Percentiles rank a stretch among this genome's conserved stretches.
Conservation (phyloP, 1,140 invertebrate species). For the Teleogryllus occipitalis region DNA sequence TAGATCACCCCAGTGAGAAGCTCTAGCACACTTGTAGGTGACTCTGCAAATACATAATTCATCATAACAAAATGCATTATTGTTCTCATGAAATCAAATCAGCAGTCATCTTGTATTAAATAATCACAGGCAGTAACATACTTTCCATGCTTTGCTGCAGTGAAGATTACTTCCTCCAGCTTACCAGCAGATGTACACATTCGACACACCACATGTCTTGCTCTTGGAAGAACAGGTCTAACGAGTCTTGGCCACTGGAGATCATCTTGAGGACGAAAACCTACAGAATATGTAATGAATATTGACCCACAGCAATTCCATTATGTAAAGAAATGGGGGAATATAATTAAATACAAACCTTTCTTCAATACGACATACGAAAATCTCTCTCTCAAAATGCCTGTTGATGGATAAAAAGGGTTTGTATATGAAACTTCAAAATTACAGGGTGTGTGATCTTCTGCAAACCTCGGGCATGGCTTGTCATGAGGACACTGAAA, state of each 20-base stretch:
- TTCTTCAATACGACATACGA: conserved; percentile 74
- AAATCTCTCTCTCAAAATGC: conserved; percentile 46
- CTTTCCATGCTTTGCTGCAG: conserved; percentile 63
- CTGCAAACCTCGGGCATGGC: conserved; percentile 57
- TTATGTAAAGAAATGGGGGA: background rate
- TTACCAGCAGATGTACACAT: conserved; percentile 66
- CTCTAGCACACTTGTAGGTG: conserved; percentile 58
- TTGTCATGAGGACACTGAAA: conserved; percentile 72
- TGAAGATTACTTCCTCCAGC: conserved; percentile 68
- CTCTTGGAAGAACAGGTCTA: conserved; percentile 50
- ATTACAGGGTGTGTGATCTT: conserved; percentile 62
- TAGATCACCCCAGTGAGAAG: conserved; percentile 63
- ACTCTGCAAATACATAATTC: conserved; percentile 38
- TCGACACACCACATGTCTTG: conserved; percentile 64
- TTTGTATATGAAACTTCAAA: conserved; percentile 54
- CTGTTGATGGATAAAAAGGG: conserved; percentile 40
- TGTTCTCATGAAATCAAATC: conserved; percentile 17
- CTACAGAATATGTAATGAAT: background rate
- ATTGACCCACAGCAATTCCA: background rate
- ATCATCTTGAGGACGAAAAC: conserved; percentile 35
- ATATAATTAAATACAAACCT: conserved; percentile 40
- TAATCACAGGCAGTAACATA: conserved; percentile 31
- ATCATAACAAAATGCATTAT: conserved; percentile 10
- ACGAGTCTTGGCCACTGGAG: conserved; percentile 71
- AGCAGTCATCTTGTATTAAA: conserved; percentile 1